Evolutionary conservation across 2,113 vertebrate genomes (phyloP), one percentile per base, ranked within the genome.

Genomic region (Peromyscus californicus): DNA sequence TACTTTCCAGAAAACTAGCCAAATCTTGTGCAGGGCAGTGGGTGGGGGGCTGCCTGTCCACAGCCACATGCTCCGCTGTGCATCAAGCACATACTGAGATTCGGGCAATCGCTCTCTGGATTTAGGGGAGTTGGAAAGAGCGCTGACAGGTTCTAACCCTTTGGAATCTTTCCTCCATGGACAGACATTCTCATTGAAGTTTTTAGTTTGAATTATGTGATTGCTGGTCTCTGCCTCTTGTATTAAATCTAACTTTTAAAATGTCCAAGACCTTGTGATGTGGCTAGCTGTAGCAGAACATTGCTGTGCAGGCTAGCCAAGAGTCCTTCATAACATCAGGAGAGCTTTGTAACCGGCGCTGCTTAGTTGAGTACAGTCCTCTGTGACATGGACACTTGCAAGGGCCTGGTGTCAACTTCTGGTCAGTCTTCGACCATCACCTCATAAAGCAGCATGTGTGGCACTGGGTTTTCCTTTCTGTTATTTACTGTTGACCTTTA

Each of bases 1-100:
- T 96, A 92, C 89, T 97, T 98, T 98, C 94, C 97, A 97, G 94
- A 94, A 97, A 96, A 89, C 93, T 45, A 70, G 93, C 94, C 96
- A 96, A 97, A 95, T 63, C 39, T 69, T 89, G 75, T 80, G 51
- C 33, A 65, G 69, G 19, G 31, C 9, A 1, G 94, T 17, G 67
- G 36, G 59, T 39, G 59, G 3, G 29, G 59, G 26, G 8, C 82
- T 85, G 82, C 10, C 36, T 42, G 26, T 72, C 22, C 39, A 15
- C 12, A 65, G 82, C 69, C 74, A 80, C 89, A 45, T 78, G 79
- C 74, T 97, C 86, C 80, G 48, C 22, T 94, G 85, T 82, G 88
- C 59, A 74, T 94, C 72, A 82, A 11, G 76, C 88, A 75, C 91
- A 63, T 74, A 74, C 63, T 63, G 75, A 95, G 85, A 95, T 95